Conservation (phyloP, 2,888 invertebrate species). For the Crematogaster levior region DNA sequence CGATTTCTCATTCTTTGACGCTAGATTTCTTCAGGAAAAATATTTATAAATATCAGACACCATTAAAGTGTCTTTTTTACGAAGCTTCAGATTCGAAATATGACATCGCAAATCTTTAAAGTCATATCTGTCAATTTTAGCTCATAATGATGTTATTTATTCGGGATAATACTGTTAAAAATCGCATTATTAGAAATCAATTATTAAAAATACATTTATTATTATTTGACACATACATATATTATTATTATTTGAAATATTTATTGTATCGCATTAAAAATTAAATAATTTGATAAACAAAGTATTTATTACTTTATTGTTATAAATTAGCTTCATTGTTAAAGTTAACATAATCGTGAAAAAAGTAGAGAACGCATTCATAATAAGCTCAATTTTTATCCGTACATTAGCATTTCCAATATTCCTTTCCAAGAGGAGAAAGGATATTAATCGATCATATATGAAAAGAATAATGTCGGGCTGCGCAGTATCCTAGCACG, state of each 20-base stretch:
- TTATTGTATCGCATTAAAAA: not conserved
- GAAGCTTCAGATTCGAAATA: not conserved
- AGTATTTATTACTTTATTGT: not conserved
- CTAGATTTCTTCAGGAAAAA: not conserved
- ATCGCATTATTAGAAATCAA: not conserved
- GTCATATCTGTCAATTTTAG: not conserved
- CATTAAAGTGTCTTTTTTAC: constrained; percentile 2
- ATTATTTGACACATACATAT: too few species aligned
- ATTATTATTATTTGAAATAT: too few species aligned
- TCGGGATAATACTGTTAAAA: not conserved
- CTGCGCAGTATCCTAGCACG: not conserved
- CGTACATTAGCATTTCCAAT: constrained; percentile 37
- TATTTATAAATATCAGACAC: constrained; percentile 6
- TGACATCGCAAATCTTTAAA: constrained; percentile 3
- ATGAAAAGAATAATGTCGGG: constrained; percentile 10
- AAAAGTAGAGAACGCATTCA: not conserved
- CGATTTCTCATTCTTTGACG: constrained; percentile 44
- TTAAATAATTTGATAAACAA: not conserved
- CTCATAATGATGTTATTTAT: not conserved
- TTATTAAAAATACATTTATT: not conserved
- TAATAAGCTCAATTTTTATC: constrained; percentile 29
- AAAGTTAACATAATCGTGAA: not conserved
- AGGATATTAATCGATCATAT: constrained; percentile 47
- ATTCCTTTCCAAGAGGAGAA: not conserved
- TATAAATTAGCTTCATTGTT: not conserved